Evolutionary conservation across 2,113 vertebrate species (phyloP), one percentile per base, ranked within the genome.

Genomic region (Serilophus lunatus): DNA sequence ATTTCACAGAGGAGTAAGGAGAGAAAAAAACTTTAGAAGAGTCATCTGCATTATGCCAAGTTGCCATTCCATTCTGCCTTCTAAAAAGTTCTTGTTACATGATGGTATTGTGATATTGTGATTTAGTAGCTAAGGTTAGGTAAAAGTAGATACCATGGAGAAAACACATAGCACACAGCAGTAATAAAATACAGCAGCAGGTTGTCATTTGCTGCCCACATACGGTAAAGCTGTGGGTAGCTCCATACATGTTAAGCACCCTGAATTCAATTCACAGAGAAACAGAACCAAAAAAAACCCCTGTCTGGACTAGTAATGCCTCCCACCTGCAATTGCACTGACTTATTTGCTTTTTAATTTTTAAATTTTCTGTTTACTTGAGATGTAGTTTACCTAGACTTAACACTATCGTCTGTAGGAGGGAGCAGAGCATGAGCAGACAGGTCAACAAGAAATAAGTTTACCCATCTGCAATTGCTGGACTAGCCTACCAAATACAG

Each of bases 141-240:
- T 78, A 82, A 92, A 95, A 95, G 80, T 60, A 89, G 57, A 75
- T 71, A 75, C 51, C 60, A 64, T 19, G 31, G 86, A 89, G 86
- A 92, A 92, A 95, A 94, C 42, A 47, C 76, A 63, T 13, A 83
- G n/a, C 38, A 83, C 71, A 59, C 33, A 90, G 75, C 75, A 59
- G 25, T 74, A 90, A 92, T 76, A 92, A 88, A 94, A 70, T 42
- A 86, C 77, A 94, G 77, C 72, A 89, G 83, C 49, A 78, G 65
- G 70, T 57, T 93, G n/a, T 86, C 77, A 45, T 93, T 84, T 87
- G 35, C 88, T 89, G 69, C 94, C 93, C 93, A 95, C 81, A 38
- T 49, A 72, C 36, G 65, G 65, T 78, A 87, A 93, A 92, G 60
- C 82, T 72, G 53, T 69, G 70, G 57, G 49, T 87, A 86, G 76